Evolutionary conservation across 2,888 invertebrate genomes (phyloP), one percentile per base, ranked within the genome.

Genomic region (Ferrisia virgata): DNA sequence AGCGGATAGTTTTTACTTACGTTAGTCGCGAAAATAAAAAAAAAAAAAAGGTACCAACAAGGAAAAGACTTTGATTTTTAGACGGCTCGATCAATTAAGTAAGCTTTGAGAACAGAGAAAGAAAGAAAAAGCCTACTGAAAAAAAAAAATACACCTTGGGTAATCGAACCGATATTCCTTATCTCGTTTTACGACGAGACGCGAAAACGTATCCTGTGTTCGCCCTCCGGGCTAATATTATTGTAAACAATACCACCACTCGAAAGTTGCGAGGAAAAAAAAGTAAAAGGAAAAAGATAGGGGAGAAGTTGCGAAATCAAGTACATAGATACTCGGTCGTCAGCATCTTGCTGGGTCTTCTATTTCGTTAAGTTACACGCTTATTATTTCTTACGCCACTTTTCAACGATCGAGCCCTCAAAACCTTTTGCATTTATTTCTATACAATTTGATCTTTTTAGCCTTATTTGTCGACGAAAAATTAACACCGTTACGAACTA

Each of bases 161-260:
- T 22, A 64, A 64, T 64, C 58, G 28, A 64, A 47, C 47, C 18
- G 18, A 47, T 47, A 47, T 47, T 28, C 28, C 28, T 28, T 64
- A 64, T 64, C 58, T 64, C 13, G 5, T 8, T 8, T 36, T 18
- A 18, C 18, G 3, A 47, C 47, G 3, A n/a, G 18, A 8, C 18
- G 18, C 47, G 3, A n/a, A 6, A 8, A 4, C n/a, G 47, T 2
- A 11, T 64, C 58, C 25, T 22, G 58, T 64, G 4, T 28, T 64
- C 58, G 33, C 72, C 72, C 72, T 72, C 72, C 1, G 33, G 36
- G 22, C 72, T 72, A 72, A 72, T 72, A 72, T 72, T 72, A 72
- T 72, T 72, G 72, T 72, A 72, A 72, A 72, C 72, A 72, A 72
- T 72, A 36, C 72, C 33, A 72, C 72, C 33, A 72, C 72, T 72